These are phyloP conservation scores for Lemur catta DNA, from an alignment of 2,797 vertebrate species.

Conservation along the genomic window DNA sequence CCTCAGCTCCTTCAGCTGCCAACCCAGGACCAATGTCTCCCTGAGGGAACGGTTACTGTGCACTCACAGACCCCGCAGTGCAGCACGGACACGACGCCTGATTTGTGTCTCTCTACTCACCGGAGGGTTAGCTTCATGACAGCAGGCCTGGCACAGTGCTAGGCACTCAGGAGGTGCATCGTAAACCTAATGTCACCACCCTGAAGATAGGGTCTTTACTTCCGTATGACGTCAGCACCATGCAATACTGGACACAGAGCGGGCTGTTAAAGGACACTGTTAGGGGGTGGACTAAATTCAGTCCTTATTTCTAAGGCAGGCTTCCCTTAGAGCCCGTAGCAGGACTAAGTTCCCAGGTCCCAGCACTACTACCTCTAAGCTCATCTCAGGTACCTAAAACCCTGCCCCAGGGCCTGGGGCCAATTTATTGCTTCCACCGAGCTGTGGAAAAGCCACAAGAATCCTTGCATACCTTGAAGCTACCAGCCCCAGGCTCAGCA, in stretches of 20 bases:
- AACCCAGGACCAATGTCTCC: neutral
- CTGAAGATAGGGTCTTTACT: neutral
- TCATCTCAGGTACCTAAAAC: slow-evolving; percentile 15
- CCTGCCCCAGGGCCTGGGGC: neutral
- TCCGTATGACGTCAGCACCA: neutral
- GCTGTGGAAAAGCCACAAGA: neutral
- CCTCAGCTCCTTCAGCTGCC: neutral
- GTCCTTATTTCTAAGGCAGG: neutral
- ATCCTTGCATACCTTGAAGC: neutral
- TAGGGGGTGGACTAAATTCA: neutral
- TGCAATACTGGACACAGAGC: accelerated
- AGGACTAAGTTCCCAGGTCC: neutral
- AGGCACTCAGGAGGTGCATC: neutral
- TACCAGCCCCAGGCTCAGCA: neutral
- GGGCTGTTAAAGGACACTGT: neutral
- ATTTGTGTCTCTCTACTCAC: neutral
- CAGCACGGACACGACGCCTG: accelerated
- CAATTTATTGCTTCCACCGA: neutral
- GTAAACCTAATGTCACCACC: neutral
- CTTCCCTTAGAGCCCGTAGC: neutral
- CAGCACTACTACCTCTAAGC: neutral
- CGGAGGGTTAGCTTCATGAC: neutral
- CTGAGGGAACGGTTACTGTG: neutral
- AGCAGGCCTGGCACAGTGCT: neutral
- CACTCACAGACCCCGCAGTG: neutral